Conservation (phyloP, 2,113 vertebrate species). For the Ceratotherium simum region DNA sequence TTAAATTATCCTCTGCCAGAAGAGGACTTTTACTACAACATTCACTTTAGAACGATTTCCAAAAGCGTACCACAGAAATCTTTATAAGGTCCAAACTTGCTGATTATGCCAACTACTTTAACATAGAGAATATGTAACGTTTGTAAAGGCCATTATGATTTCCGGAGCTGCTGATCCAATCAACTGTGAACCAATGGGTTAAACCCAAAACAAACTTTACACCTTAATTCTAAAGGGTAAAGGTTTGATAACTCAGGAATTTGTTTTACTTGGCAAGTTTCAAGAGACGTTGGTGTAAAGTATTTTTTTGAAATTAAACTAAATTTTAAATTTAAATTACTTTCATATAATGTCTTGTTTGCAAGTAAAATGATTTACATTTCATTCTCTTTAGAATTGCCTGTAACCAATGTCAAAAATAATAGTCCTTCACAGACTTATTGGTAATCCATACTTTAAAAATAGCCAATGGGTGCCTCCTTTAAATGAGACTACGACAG, state of each 20-base stretch:
- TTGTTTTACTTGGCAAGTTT: constrained; percentile 8
- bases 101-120: neutral
- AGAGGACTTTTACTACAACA: constrained; percentile 1
- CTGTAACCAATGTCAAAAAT: neutral
- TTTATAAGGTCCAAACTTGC: neutral
- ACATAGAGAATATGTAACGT: neutral
- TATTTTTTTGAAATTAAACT: neutral
- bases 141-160: constrained; percentile 14
- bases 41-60: constrained; percentile 31
- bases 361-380: neutral
- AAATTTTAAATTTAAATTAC: constrained; percentile 51
- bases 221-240: constrained; percentile 29
- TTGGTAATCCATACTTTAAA: neutral
- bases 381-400: constrained; percentile 21
- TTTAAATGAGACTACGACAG: neutral
- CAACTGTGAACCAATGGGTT: neutral
- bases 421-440: neutral
- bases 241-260: neutral
- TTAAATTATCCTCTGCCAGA: constrained; percentile 19
- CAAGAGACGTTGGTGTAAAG: neutral
- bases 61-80: neutral
- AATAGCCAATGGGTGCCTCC: neutral
- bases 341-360: constrained; percentile 1
- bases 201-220: neutral
- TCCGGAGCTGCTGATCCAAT: neutral